A percentile compares a stretch with the other conserved stretches of the same genome.
These are phyloP conservation scores for Petrosia ficiformis DNA, from an alignment of 37 sponge, comb jelly and placozoan species.

Conservation along the genomic window DNA sequence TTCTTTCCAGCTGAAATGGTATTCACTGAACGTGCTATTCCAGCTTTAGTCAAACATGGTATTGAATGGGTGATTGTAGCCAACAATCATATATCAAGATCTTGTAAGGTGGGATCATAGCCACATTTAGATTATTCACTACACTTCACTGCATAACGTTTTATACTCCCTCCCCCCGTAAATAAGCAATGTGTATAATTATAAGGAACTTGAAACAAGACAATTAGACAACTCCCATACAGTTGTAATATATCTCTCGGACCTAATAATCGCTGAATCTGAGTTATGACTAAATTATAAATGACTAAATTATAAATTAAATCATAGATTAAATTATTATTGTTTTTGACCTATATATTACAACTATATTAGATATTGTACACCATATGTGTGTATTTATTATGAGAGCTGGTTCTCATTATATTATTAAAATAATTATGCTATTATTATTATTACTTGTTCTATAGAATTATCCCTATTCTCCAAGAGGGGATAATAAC, in stretches of 20 bases:
- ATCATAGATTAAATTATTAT: no score
- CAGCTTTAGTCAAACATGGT: constrained; percentile 33
- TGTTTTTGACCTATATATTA: no score
- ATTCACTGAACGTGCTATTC: constrained; percentile 67
- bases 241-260: no score
- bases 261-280: no score
- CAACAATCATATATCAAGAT: constrained; percentile 62
- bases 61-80: constrained; percentile 64
- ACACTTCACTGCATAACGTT: neutral
- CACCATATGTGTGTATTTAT: no score
- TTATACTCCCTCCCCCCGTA: neutral
- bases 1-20: constrained; percentile 73
- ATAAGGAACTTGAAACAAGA: neutral
- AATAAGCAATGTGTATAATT: neutral
- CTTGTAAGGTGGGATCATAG: constrained; percentile 34
- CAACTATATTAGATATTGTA: no score
- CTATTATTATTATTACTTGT: neutral
- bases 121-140: neutral
- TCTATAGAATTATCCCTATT: constrained; percentile 51
- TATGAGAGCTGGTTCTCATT: no score
- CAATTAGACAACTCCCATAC: no score
- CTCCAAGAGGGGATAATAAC: constrained; percentile 63
- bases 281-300: no score
- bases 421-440: no score
- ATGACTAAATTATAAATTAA: no score